Evolutionary conservation across 2,797 vertebrate species (phyloP), one percentile per base, ranked within the genome.

Genomic region (Triplophysa yarkandensis): DNA sequence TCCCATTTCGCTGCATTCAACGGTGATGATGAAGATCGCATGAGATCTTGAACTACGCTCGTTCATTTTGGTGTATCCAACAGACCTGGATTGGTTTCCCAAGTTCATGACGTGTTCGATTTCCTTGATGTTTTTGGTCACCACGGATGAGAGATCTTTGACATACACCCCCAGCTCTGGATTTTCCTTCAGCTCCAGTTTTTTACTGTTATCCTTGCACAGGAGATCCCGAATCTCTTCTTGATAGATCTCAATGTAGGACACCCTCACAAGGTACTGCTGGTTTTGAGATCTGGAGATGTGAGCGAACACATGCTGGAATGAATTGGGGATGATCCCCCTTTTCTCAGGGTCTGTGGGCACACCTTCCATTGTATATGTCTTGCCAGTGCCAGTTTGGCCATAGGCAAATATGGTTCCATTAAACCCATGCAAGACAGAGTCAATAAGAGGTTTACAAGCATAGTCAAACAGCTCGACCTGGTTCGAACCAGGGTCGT

Each of bases 211-310:
- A 80, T 98, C 94, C 82, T 96, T 98, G 85, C 94, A 94, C 54
- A 99, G 89, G 28, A 98, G 94, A 71, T 99, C 97, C 68, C 95
- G 81, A 82, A 99, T 93, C 83, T 98, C 97, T 89, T 98, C 97
- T 88, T 97, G 96, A 87, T 99, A 99, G 87, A 99, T 98, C 89
- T 98, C 97, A 74, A 99, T 87, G 83, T 98, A 99, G 0, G 97
- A 99, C 25, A 96, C 97, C 86, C 96, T 91, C 73, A 99, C 97
- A 85, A 98, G 90, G 87, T 95, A 98, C 82, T 98, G 95, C 86
- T 96, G 94, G 83, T 97, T 95, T 89, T 96, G 95, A 58, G 94
- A 97, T 74, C 97, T 93, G 46, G 96, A 96, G 86, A 98, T 99
- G 63, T 95, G 94, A 1, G 96, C 96, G 86, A 99, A 99, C 80